phyloP scores from a whole-genome alignment of 2,113 vertebrate genomes.

The Epinephelus moara region DNA sequence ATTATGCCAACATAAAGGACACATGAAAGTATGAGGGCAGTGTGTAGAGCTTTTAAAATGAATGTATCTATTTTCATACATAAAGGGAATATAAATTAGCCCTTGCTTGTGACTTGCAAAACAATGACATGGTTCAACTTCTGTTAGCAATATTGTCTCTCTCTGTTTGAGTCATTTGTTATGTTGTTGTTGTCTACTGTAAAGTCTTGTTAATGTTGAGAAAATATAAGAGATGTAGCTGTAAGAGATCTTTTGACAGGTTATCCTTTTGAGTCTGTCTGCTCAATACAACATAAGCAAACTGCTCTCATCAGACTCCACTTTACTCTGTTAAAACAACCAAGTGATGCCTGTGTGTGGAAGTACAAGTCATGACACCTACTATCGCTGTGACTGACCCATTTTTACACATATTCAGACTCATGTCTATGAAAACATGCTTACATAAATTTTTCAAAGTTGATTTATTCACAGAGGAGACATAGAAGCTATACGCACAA shows the following conservation, averaged over 20 bases:
- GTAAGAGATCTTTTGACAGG: neutral
- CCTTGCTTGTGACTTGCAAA: too few relatives aligned
- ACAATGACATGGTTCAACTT: too few relatives aligned
- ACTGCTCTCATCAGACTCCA: constrained; percentile 28
- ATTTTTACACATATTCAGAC: neutral
- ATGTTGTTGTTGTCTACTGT: neutral
- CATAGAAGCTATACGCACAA: constrained; percentile 3
- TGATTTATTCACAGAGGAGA: constrained; percentile 29
- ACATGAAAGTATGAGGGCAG: too few relatives aligned
- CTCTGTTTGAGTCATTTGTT: neutral
- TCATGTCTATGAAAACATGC: constrained; percentile 20
- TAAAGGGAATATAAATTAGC: too few relatives aligned
- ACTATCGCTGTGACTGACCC: neutral
- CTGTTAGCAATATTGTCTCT: neutral
- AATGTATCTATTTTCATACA: too few relatives aligned
- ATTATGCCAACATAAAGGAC: too few relatives aligned
- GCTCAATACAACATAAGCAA: neutral
- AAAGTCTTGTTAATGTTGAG: neutral
- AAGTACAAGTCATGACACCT: constrained; percentile 1
- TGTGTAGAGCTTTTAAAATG: too few relatives aligned
- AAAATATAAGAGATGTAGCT: neutral
- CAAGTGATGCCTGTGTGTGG: constrained; percentile 3
- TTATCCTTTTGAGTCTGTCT: neutral
- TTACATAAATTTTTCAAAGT: constrained; percentile 35
- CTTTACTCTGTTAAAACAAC: constrained; percentile 17